Conservation (phyloP, 1,140 invertebrate species). For the Zelostemma sp. region DNA sequence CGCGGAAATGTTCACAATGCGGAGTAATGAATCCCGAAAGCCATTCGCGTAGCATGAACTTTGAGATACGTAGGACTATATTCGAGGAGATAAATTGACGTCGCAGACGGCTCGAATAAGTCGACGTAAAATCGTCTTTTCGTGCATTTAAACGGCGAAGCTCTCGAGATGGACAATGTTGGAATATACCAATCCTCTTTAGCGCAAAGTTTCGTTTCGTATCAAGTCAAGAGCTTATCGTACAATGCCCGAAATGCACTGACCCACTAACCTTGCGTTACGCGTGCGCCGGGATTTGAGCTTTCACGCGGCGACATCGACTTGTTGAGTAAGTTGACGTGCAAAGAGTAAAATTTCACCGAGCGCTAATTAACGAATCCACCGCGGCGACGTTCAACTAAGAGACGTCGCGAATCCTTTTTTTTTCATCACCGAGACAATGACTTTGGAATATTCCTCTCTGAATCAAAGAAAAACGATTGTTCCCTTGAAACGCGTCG, state of each 20-base stretch:
- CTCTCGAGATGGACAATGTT: slow-evolving; percentile 8
- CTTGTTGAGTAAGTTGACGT: not conserved
- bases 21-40: not conserved
- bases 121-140: slow-evolving; percentile 24
- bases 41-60: not conserved
- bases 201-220: slow-evolving; percentile 35
- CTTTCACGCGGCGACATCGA: not conserved
- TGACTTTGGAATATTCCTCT: not conserved
- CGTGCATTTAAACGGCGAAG: slow-evolving; percentile 16
- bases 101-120: slow-evolving; percentile 29
- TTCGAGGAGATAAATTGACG: slow-evolving; percentile 25
- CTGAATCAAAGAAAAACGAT: not conserved
- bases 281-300: not conserved
- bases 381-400: too few species aligned
- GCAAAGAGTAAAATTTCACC: not conserved
- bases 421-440: too few species aligned
- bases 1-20: too few species aligned
- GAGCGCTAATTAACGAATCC: not conserved
- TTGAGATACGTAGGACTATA: slow-evolving; percentile 15
- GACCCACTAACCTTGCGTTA: slow-evolving; percentile 21
- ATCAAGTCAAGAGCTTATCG: slow-evolving; percentile 31
- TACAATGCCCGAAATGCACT: slow-evolving; percentile 21
- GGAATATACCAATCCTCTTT: slow-evolving; percentile 37
- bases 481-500: not conserved
- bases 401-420: too few species aligned